Base-by-base conservation (phyloP, 1,140 invertebrate species). In the Antheraea pernyi region DNA sequence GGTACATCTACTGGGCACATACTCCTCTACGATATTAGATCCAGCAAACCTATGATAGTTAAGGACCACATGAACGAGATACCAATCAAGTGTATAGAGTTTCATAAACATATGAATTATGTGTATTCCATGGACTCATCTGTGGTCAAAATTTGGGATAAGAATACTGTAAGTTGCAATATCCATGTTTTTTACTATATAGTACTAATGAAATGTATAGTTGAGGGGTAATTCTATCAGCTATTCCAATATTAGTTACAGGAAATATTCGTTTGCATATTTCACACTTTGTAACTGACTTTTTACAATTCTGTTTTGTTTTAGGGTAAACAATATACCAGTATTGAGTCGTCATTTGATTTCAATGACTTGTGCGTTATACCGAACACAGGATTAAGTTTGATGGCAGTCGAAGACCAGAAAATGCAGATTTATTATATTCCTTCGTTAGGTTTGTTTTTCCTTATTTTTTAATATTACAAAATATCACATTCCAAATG, bases 401-500 rank as follows among this genome's bases (percentile, higher is more conserved):
- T 99, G 87, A 95, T 99, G 80, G 98, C 99, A 2, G 98, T 98
- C 86, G 99, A 99, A 94, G 96, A 96, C 77, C 94, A 95, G 11
- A 99, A 99, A 94, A 98, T 99, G 91, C 95, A 97, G 78, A 96
- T 97, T 0, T 99, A 98, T 92, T 99, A 98, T 82, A 96, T 99
- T 71, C 99, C 99, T 79, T 95, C 95, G 78, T 93, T 99, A 81
- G 94, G 92, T 93, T 75, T 59, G 72, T 46, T 9, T 22, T 37
- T 67, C 59, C 10, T 58, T 53, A 39, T 11, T 39, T 65, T 65
- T 46, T 4, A 30, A 13, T 65, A 19, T 22, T 19, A 46, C 18
- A 48, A 19, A 65, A 36, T 30, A 30, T 30, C 22, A 4, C 22
- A 30, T 30, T 30, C 1, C 1, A 2, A 30, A 30, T 30, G 22